phyloP scores from a whole-genome alignment of 2,797 vertebrate species.

The Megaceryle alcyon region DNA sequence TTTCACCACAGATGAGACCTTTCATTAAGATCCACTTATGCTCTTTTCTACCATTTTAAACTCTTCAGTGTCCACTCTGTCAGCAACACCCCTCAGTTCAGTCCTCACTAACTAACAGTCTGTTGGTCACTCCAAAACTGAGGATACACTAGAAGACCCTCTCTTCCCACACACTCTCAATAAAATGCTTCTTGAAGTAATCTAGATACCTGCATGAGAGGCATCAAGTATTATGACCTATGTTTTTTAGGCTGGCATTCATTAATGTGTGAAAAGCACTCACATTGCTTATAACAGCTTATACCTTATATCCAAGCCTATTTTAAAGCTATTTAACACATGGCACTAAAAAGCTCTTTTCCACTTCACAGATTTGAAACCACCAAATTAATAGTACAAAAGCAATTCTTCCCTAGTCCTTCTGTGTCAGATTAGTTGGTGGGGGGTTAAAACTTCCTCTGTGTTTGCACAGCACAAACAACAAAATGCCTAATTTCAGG shows the following conservation, averaged over 20 bases:
- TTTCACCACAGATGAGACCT: not conserved
- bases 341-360: not conserved
- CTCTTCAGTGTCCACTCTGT: not conserved
- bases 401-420: not conserved
- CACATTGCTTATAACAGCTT: not conserved
- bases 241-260: not conserved
- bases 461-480: not conserved
- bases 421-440: not conserved
- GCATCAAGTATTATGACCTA: not conserved
- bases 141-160: not conserved
- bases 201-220: not conserved
- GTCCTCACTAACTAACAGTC: not conserved
- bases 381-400: not conserved
- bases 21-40: not conserved
- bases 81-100: not conserved
- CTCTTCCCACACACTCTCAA: not conserved
- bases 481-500: not conserved
- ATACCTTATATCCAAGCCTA: not conserved
- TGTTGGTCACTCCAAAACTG: not conserved
- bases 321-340: not conserved
- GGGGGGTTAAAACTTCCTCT: not conserved
- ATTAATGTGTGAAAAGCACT: not conserved
- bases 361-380: not conserved
- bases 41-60: not conserved
- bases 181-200: not conserved